Conservation (phyloP, 2,888 invertebrate genomes). For the Polydrusus cervinus region DNA sequence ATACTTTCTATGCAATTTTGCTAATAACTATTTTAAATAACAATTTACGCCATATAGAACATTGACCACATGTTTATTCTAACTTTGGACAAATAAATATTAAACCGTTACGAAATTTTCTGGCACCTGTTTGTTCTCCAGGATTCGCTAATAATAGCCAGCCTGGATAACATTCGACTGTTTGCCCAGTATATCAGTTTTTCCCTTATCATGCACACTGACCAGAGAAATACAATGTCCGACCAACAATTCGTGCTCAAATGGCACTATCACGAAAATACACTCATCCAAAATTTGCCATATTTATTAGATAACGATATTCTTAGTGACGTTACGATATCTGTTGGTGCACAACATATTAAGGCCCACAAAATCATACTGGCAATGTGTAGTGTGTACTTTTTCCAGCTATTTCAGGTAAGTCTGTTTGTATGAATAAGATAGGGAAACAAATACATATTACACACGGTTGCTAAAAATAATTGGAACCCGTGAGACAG, state of each 20-base stretch:
- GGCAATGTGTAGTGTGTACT: slow-evolving; percentile 93
- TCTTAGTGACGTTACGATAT: slow-evolving; percentile 90
- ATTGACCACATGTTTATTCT: slow-evolving; percentile 11
- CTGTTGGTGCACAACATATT: slow-evolving; percentile 88
- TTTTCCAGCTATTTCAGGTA: slow-evolving; percentile 90
- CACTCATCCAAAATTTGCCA: slow-evolving; percentile 83
- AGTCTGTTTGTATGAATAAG: slow-evolving; percentile 55
- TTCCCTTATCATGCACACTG: slow-evolving; percentile 62
- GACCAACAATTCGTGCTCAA: slow-evolving; percentile 68
- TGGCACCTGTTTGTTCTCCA: slow-evolving; percentile 71
- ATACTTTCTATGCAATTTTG: too few species aligned
- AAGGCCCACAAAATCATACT: slow-evolving; percentile 90
- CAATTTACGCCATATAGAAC: neutral
- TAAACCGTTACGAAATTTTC: slow-evolving; percentile 58
- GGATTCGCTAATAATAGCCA: slow-evolving; percentile 67
- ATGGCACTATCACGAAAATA: slow-evolving; percentile 70
- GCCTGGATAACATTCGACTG: slow-evolving; percentile 68
- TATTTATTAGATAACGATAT: slow-evolving; percentile 86
- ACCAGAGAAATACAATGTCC: slow-evolving; percentile 48
- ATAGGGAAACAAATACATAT: slow-evolving; percentile 9
- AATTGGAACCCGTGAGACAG: neutral
- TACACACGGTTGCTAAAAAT: slow-evolving; percentile 6
- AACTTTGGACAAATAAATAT: slow-evolving; percentile 51
- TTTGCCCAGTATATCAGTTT: slow-evolving; percentile 65
- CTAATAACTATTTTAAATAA: too few species aligned